Evolutionary conservation across 2,113 vertebrate species (phyloP), one percentile per base, ranked within the genome.

Genomic region (Chrysemys picta): DNA sequence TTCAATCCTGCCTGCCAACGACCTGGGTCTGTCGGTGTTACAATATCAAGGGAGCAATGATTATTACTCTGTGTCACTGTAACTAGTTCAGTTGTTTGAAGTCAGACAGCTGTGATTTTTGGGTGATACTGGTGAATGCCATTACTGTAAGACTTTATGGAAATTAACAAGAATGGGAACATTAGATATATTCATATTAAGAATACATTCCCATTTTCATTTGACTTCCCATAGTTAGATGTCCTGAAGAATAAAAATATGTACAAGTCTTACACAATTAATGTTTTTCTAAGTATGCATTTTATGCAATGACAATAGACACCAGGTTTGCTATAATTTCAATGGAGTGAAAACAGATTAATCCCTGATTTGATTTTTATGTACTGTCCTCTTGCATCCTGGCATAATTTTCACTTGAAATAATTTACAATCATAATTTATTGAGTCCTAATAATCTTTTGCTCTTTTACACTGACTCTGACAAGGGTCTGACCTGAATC

Each of bases 401-500:
- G 65, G 38, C 72, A 90, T 88, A 94, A 86, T 92, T 94, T 95
- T 85, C 52, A 72, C 38, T 87, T 88, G 75, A 96, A 96, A 96
- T 93, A 12, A 82, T 96, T 96, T 97, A 89, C 82, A 72, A 57
- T 62, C 38, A 89, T 94, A 97, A 97, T 95, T 97, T 97, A 94
- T 95, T 85, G 91, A 95, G 78, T 90, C 80, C 83, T 91, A 95
- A 95, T 93, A 96, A 96, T 96, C 80, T 94, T 96, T 91, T 97
- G 89, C 91, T 96, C 95, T 95, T 97, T 97, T 93, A 91, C 94
- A 96, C 90, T 80, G 89, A 92, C 95, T 97, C 91, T 92, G 95
- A 91, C 94, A 96, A 95, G 96, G 90, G 95, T 94, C 84, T 97
- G 96, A 97, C 96, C 97, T 93, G 95, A 97, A 96, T 97, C 76